Evolutionary conservation across 2,888 invertebrate species (phyloP), one percentile per base, ranked within the genome.

Genomic region (Chromoteleia sp.): DNA sequence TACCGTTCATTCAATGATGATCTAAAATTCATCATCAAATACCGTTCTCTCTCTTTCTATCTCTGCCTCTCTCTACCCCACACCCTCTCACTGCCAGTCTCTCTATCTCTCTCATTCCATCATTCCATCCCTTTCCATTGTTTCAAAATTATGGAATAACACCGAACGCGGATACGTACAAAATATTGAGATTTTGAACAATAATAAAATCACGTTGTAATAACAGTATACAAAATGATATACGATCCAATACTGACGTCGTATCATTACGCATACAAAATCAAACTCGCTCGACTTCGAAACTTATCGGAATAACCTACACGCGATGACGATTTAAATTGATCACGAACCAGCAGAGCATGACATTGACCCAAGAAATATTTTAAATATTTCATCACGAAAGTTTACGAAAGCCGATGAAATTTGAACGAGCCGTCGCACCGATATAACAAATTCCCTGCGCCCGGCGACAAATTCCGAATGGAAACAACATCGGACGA

Each of bases 11-110:
- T 59, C 67, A 76, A 76, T 76, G 76, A 76, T 59, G 68, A 67
- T 76, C 76, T 68, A 68, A 68, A 67, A 76, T 76, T 67, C 68
- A 76, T 76, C 76, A 76, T 76, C 76, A 52, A 76, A 43, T 17
- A 36, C 36, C 15, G 17, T 17, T 30, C 30, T 50, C 58, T 41
- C 58, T 58, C 29, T 45, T n/a, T n/a, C n/a, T n/a, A n/a, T n/a
- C n/a, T n/a, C n/a, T n/a, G n/a, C n/a, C n/a, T n/a, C n/a, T n/a
- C n/a, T n/a, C n/a, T n/a, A n/a, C n/a, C n/a, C n/a, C n/a, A n/a
- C n/a, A n/a, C n/a, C n/a, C n/a, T n/a, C n/a, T n/a, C n/a, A n/a
- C n/a, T n/a, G n/a, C n/a, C n/a, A n/a, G n/a, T n/a, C n/a, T n/a
- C n/a, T n/a, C n/a, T n/a, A n/a, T n/a, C n/a, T n/a, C n/a, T n/a